Base-by-base conservation (phyloP, 2,113 vertebrate genomes). In the Ameiurus melas region DNA sequence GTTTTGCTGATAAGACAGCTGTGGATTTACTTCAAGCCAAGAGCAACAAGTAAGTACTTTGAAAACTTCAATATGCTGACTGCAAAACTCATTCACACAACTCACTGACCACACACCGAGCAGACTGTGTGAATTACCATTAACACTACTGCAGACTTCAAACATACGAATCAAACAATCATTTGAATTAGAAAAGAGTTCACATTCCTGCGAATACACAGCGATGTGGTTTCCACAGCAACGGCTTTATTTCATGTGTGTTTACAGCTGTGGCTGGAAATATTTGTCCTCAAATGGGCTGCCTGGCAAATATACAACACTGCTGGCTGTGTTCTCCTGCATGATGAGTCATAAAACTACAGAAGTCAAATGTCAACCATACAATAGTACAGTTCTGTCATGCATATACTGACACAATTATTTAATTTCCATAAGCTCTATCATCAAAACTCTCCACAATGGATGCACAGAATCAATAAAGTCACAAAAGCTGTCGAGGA, bases 181-280 rank as follows among this genome's bases (percentile, higher is more conserved):
- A 81, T 90, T 84, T 84, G 60, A 80, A 84, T 89, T 64, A 81
- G 39, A 86, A 87, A 90, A 85, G 85, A 57, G 71, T 36, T 81
- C 77, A 36, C 68, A 85, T 66, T 89, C 83, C 75, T 33, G 20
- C 8, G 36, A 87, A 62, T 66, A 89, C 75, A 77, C 22, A 64
- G 70, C 51, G 55, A 84, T 71, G 78, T 57, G 62, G 73, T 90
- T 85, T 87, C 88, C 78, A 84, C 39, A 36, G 75, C 77, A 85
- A 90, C 88, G 1, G 57, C 90, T 89, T 84, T 89, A 89, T 90
- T 88, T 84, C 64, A 68, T 87, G 17, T 89, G 87, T 90, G 90
- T 90, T 90, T 90, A 90, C 87, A 87, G 85, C 90, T 87, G 85
- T 70, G 83, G 77, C 77, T 90, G 90, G 90, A 90, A 90, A 90